phyloP scores from a whole-genome alignment of 2,797 vertebrate genomes.

The Lophotriccus pileatus region DNA sequence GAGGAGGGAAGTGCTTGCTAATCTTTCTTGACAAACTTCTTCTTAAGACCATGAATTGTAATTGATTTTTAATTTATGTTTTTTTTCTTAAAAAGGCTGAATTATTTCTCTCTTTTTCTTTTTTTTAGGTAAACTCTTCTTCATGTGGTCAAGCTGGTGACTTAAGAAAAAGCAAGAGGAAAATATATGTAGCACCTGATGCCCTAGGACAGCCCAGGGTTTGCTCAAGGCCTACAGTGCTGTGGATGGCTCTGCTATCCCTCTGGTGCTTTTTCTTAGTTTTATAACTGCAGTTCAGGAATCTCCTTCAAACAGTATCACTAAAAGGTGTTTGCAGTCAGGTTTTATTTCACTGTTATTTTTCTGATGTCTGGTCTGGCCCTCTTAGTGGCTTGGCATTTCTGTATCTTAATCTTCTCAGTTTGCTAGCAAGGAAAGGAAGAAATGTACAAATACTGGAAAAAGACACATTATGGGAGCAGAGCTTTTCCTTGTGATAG shows the following conservation, averaged over 20 bases:
- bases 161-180: not conserved
- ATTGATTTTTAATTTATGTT: not conserved
- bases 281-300: constrained; percentile 7
- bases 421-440: constrained; percentile 11
- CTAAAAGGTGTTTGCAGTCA: constrained; percentile 31
- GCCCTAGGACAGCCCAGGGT: not conserved
- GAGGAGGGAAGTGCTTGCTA: fast-evolving
- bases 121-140: not conserved
- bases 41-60: not conserved
- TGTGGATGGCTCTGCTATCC: not conserved
- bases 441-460: not conserved
- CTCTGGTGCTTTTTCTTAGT: not conserved
- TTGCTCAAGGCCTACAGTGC: not conserved
- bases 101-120: fast-evolving
- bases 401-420: constrained; percentile 31
- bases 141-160: not conserved
- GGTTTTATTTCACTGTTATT: constrained; percentile 35
- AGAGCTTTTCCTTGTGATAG: not conserved
- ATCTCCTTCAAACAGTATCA: constrained; percentile 21
- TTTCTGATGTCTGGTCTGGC: constrained; percentile 11
- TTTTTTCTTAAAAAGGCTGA: not conserved
- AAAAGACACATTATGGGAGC: not conserved
- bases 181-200: fast-evolving
- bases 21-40: fast-evolving
- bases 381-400: constrained; percentile 22